phyloP scores from a whole-genome alignment of 2,113 vertebrate species.

The Datnioides undecimradiatus region DNA sequence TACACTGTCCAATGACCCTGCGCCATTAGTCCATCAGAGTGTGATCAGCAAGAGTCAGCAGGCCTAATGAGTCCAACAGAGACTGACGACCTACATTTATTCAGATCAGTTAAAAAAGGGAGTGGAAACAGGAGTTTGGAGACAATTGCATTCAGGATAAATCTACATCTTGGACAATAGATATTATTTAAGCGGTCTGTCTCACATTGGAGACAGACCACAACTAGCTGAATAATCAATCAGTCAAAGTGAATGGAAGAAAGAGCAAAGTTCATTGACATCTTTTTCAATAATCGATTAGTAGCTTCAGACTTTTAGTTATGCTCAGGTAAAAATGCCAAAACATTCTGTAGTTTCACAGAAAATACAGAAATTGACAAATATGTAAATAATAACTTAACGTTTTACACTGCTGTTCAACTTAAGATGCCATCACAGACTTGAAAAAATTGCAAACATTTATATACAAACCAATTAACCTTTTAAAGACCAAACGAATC shows the following conservation, averaged over 20 bases:
- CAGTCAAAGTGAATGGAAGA: no score
- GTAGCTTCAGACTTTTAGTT: not conserved
- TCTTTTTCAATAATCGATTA: not conserved
- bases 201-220: no score
- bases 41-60: slow-evolving; percentile 4
- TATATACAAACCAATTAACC: no score
- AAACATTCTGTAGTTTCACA: not conserved
- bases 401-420: not conserved
- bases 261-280: not conserved
- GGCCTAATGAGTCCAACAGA: not conserved
- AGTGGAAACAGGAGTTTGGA: not conserved
- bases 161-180: not conserved
- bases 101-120: slow-evolving; percentile 21
- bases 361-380: not conserved
- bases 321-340: not conserved
- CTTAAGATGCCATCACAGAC: not conserved
- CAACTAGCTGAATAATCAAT: no score
- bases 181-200: no score
- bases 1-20: not conserved
- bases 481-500: not conserved
- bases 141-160: no score
- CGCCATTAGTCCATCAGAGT: slow-evolving; percentile 6
- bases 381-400: no score
- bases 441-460: not conserved
- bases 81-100: slow-evolving; percentile 21